These are phyloP conservation scores for Mastomys coucha DNA, from an alignment of 2,113 vertebrate species.

Conservation along the genomic window DNA sequence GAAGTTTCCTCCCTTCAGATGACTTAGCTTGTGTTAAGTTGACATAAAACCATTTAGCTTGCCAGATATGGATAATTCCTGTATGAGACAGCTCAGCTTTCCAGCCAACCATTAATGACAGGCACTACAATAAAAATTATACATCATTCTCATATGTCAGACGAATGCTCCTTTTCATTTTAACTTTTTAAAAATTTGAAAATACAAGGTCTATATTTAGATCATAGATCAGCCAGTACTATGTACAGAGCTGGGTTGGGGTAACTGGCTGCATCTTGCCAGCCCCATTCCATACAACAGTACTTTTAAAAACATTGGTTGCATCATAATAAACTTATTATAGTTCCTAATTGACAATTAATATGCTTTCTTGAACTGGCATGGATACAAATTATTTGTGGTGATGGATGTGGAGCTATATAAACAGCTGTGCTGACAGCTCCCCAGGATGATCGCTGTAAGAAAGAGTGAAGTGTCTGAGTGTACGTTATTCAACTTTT, in stretches of 20 bases:
- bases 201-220: background rate
- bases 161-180: background rate
- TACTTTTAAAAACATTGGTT: background rate
- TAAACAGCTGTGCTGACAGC: background rate
- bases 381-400: background rate
- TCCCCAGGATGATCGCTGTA: background rate
- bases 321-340: background rate
- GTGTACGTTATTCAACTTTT: background rate
- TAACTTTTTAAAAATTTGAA: background rate
- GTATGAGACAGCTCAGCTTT: no score
- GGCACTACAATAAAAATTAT: background rate
- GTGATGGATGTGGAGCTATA: background rate
- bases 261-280: background rate
- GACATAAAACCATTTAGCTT: background rate
- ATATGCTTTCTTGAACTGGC: background rate
- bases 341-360: background rate
- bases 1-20: background rate
- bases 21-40: background rate
- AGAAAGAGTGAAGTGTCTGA: background rate
- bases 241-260: background rate
- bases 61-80: background rate
- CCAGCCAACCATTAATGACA: background rate
- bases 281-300: accelerated
- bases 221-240: background rate
- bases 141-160: background rate